Conservation (phyloP, 35 echinoderm and acorn worm genomes). For the Apostichopus californicus region DNA sequence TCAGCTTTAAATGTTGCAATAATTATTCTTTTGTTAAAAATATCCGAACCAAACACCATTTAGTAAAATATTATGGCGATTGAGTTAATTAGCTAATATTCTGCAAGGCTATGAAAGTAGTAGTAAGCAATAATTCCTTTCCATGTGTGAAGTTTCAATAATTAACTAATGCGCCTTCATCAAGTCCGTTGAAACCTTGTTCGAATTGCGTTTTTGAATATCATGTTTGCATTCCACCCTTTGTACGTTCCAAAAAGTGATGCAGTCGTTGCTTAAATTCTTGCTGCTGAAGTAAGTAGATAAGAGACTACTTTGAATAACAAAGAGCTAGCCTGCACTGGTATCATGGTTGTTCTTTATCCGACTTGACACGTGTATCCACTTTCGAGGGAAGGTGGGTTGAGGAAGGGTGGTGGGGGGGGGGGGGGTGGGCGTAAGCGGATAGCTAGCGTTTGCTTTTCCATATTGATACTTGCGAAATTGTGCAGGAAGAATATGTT, state of each 20-base stretch:
- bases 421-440: no score
- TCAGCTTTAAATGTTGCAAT: slow-evolving; percentile 14
- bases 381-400: no score
- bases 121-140: neutral
- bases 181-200: neutral
- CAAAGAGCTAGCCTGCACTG: no score
- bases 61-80: neutral
- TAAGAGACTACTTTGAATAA: no score
- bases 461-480: no score
- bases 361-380: no score
- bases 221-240: neutral
- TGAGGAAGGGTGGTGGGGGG: no score
- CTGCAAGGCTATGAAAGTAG: neutral
- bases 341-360: no score
- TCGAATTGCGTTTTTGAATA: neutral
- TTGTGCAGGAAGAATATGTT: no score
- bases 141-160: neutral
- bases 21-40: slow-evolving; percentile 1
- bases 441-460: no score
- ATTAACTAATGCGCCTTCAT: neutral
- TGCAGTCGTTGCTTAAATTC: no score
- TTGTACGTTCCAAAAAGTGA: neutral
- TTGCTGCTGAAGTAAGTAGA: no score
- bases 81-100: neutral
- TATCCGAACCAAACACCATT: neutral